Evolutionary conservation across 2,888 invertebrate species (phyloP).

Genomic region (Acronicta leporina): DNA sequence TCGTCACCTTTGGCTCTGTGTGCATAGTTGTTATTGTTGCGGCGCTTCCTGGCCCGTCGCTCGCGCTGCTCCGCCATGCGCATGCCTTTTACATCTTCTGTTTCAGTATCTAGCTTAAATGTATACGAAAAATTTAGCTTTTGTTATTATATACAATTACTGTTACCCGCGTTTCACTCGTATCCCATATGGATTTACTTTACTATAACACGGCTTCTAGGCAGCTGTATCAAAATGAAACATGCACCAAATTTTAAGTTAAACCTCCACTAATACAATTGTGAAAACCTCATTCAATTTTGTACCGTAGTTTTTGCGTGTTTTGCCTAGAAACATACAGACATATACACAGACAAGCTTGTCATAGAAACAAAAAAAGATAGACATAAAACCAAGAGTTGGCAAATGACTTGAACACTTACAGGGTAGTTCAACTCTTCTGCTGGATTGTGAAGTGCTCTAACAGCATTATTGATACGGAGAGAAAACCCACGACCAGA

Average conservation of each 20-base stretch:
- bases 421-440: conserved; percentile 74
- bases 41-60: conserved; percentile 68
- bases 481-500: conserved; percentile 90
- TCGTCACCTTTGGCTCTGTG: not conserved
- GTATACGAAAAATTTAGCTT: not conserved
- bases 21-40: conserved; percentile 23
- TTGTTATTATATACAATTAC: no score
- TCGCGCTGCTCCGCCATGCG: conserved; percentile 73
- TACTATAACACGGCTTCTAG: no score
- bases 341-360: no score
- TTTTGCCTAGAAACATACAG: no score
- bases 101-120: conserved; percentile 71
- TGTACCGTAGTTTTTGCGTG: no score
- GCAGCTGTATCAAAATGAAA: no score
- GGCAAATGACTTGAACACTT: not conserved
- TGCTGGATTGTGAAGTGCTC: conserved; percentile 79
- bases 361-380: no score
- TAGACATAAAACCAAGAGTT: not conserved
- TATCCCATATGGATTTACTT: no score
- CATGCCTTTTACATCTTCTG: conserved; percentile 71
- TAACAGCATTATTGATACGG: conserved; percentile 91
- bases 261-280: no score
- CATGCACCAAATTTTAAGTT: no score
- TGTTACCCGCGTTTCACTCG: no score
- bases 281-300: no score